These are phyloP conservation scores for Drosophila sordidula DNA, from an alignment of 2,888 invertebrate genomes.

Conservation along the genomic window DNA sequence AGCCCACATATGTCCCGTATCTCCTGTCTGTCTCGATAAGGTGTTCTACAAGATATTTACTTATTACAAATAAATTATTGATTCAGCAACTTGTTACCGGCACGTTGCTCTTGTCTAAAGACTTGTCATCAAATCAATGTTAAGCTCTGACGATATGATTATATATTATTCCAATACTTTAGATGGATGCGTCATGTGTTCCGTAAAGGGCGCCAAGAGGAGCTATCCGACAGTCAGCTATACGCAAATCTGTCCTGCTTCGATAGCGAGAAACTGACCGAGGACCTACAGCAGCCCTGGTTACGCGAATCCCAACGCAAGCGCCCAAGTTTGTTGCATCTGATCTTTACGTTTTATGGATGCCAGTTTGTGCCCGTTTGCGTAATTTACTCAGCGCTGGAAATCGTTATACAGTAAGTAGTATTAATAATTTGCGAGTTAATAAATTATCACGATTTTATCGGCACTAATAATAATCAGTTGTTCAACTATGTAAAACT, in stretches of 20 bases:
- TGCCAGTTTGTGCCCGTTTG: conserved; percentile 80
- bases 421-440: neutral
- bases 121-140: neutral
- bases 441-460: neutral
- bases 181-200: conserved; percentile 82
- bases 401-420: conserved; percentile 82
- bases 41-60: neutral
- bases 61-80: conserved; percentile 1
- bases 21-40: conserved; percentile 23
- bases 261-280: conserved; percentile 85
- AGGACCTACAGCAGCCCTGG: conserved; percentile 84
- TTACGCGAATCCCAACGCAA: conserved; percentile 79
- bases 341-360: conserved; percentile 85
- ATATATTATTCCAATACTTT: neutral
- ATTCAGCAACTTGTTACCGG: no score
- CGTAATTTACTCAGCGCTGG: conserved; percentile 79
- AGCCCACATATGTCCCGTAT: conserved; percentile 21
- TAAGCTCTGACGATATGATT: neutral
- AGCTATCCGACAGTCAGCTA: conserved; percentile 70
- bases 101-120: conserved; percentile 21
- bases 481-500: neutral
- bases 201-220: conserved; percentile 66
- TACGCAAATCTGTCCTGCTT: conserved; percentile 83
- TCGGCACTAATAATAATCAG: neutral
- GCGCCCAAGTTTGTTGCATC: conserved; percentile 83